Conservation (phyloP, 2,888 invertebrate species). For the Drosophila mulleri region DNA sequence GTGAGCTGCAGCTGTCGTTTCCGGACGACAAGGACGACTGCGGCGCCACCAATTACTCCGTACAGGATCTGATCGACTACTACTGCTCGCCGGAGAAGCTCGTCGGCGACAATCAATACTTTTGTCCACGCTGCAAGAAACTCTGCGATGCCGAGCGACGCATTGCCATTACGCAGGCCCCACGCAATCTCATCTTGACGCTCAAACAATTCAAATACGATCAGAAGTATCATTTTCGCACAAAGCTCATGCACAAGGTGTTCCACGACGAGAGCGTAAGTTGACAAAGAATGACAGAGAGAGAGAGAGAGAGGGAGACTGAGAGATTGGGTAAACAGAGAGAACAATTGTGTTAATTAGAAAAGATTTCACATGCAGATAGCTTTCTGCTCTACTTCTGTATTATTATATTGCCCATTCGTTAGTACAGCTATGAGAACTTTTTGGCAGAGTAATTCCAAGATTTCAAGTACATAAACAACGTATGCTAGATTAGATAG, state of each 20-base stretch:
- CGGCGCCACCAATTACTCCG: constrained; percentile 86
- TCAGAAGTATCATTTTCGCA: constrained; percentile 89
- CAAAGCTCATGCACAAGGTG: constrained; percentile 91
- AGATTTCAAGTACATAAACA: not conserved
- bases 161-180: constrained; percentile 89
- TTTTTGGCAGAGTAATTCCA: not conserved
- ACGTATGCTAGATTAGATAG: not conserved
- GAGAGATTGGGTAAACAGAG: not conserved
- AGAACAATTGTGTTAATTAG: not conserved
- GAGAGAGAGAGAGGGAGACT: not conserved
- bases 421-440: not conserved
- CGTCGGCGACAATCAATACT: constrained; percentile 92
- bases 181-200: constrained; percentile 92
- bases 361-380: not conserved
- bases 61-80: constrained; percentile 92
- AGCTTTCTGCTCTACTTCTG: too few species aligned
- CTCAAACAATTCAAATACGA: constrained; percentile 93
- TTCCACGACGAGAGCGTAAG: constrained; percentile 86
- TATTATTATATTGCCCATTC: too few species aligned
- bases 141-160: constrained; percentile 91
- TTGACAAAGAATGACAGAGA: not conserved
- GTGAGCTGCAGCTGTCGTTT: constrained; percentile 92
- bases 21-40: constrained; percentile 86
- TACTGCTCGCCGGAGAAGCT: constrained; percentile 92
- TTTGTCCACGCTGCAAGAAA: constrained; percentile 90